A percentile compares a stretch with the other conserved stretches of the same genome.
Evolutionary conservation across 2,797 vertebrate species (phyloP).

Genomic region (Thunnus albacares): DNA sequence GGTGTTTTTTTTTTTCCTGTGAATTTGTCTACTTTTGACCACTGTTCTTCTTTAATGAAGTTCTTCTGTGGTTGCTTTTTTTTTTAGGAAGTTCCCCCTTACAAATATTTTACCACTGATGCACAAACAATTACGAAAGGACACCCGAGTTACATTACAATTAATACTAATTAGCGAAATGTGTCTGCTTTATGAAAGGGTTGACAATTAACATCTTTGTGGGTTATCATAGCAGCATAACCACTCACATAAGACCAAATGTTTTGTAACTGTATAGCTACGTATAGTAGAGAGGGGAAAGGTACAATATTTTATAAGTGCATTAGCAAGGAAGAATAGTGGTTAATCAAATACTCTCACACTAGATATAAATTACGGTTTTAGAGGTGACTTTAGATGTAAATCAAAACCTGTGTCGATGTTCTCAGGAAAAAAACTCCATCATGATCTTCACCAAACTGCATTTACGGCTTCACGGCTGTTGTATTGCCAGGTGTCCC

Average conservation of each 20-base stretch:
- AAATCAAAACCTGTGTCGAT: not conserved
- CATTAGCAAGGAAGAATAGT: not conserved
- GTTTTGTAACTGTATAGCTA: not conserved
- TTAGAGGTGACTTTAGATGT: not conserved
- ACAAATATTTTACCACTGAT: not conserved
- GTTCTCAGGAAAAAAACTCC: not conserved
- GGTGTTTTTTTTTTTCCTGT: no score
- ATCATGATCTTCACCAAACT: conserved; percentile 32
- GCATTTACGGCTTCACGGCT: conserved; percentile 42
- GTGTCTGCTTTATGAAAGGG: not conserved
- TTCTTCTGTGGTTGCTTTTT: not conserved
- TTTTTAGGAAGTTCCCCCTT: not conserved
- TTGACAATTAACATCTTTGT: not conserved
- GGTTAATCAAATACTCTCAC: not conserved
- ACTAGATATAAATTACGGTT: not conserved
- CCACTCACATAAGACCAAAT: no score
- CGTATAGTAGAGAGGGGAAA: not conserved
- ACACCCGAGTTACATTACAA: no score
- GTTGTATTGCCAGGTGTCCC: conserved; percentile 20
- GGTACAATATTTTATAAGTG: not conserved
- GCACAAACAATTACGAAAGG: not conserved
- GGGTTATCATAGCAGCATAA: no score
- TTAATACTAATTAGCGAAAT: not conserved
- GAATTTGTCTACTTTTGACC: not conserved
- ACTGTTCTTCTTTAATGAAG: not conserved